Base-by-base conservation (phyloP, 2,888 invertebrate species). In the Idaea biselata region DNA sequence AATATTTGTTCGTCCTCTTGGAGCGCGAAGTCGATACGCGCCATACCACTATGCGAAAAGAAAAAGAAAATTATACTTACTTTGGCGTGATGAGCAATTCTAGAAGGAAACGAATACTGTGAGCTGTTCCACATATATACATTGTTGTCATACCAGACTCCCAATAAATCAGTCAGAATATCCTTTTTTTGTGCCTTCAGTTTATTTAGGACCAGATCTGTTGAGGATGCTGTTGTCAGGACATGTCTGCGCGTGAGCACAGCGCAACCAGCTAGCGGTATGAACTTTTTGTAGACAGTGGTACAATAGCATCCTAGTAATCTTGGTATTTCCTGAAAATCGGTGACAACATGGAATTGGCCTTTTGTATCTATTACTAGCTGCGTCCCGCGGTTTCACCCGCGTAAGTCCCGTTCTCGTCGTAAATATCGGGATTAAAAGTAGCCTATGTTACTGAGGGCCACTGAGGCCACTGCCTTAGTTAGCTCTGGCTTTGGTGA, bases 161-260 rank as follows among this genome's bases (percentile, higher is more conserved):
- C 87, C 0, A 86, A 71, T 0, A 86, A 68, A 0, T 70, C 44
- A 5, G n/a, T n/a, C n/a, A n/a, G n/a, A 55, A 55, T 1, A 1
- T 75, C 18, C 0, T 60, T 62, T 0, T 58, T 18, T 0, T 58
- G 54, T 0, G 77, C 18, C 4, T 66, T 62, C 16, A 69, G 70
- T 7, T 66, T 74, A 57, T 65, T 67, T 1, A 87, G 60, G 0
- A 87, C 66, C 0, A 83, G 59, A 16, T 80, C 77, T 0, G 85
- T 84, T 0, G 85, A 77, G 0, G 82, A 79, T 0, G 87, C 87
- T 0, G 86, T 85, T 0, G 87, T 87, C 0, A 87, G 67, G 0
- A 86, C 59, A 31, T 87, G 87, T 0, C 84, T 75, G 0, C 73
- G 69, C 0, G 86, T 85, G 1, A 87, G 63, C 0, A 85, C 74